phyloP scores from a whole-genome alignment of 2,113 vertebrate species.

The Grus americana region DNA sequence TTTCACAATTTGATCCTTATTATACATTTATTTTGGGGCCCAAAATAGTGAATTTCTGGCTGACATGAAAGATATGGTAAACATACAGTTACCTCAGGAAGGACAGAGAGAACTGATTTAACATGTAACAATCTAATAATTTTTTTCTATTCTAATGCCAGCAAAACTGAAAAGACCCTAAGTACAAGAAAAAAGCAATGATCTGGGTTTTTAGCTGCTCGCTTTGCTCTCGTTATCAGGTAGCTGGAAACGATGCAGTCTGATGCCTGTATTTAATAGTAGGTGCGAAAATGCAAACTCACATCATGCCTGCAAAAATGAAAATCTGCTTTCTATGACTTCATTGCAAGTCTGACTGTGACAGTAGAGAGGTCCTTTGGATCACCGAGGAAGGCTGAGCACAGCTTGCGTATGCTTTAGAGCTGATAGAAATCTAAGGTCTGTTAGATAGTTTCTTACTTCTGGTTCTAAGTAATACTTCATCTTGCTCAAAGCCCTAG shows the following conservation, averaged over 20 bases:
- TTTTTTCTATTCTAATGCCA: background rate
- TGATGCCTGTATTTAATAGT: background rate
- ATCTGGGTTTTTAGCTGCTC: background rate
- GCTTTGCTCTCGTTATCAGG: background rate
- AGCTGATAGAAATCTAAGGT: background rate
- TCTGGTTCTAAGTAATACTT: background rate
- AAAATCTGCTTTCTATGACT: background rate
- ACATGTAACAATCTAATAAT: background rate
- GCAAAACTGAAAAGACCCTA: background rate
- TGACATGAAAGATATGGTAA: background rate
- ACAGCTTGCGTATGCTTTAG: background rate
- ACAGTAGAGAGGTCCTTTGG: background rate
- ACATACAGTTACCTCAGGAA: background rate
- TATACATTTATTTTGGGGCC: background rate
- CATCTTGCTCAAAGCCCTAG: background rate
- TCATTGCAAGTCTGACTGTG: background rate
- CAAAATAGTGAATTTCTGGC: background rate
- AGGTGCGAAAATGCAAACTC: background rate
- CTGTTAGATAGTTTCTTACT: background rate
- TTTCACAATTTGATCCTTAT: background rate
- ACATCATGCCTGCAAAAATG: background rate
- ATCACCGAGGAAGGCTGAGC: background rate
- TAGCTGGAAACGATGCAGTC: background rate
- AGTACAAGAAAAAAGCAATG: background rate
- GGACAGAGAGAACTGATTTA: background rate